Conservation (phyloP, 2,113 vertebrate genomes). For the Quiscalus mexicanus region DNA sequence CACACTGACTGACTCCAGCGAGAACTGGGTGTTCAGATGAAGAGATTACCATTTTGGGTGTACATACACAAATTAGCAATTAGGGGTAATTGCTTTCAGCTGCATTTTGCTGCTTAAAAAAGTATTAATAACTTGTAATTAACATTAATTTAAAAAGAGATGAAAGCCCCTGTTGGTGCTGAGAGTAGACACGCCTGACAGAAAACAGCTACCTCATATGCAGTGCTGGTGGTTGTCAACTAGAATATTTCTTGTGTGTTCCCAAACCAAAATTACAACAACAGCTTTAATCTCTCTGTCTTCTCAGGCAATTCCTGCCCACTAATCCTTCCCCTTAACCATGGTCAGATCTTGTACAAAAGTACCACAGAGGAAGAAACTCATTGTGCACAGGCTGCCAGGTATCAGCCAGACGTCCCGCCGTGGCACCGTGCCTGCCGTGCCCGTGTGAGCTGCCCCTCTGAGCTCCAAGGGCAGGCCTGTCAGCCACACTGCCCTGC, state of each 20-base stretch:
- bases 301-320: conserved; percentile 29
- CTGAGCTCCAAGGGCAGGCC: not conserved
- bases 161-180: conserved; percentile 33
- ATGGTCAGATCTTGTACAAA: not conserved
- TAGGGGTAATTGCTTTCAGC: conserved; percentile 60
- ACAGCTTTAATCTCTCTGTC: conserved; percentile 24
- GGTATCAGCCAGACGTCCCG: fast-evolving
- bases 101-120: conserved; percentile 28
- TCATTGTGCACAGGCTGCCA: not conserved
- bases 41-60: conserved; percentile 21
- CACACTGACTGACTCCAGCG: not conserved
- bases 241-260: not conserved
- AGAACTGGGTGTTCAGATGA: conserved; percentile 25
- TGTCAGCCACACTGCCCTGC: not conserved
- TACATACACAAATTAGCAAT: conserved; percentile 34
- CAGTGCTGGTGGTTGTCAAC: not conserved
- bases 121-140: conserved; percentile 50
- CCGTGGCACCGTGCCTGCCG: not conserved
- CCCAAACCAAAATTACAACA: conserved; percentile 34
- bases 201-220: conserved; percentile 35
- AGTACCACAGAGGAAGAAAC: not conserved
- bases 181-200: conserved; percentile 14
- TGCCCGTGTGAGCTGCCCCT: not conserved
- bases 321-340: not conserved
- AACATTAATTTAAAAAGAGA: conserved; percentile 49